Evolutionary conservation across 1,140 invertebrate species (phyloP).

Genomic region (Ips nitidus): DNA sequence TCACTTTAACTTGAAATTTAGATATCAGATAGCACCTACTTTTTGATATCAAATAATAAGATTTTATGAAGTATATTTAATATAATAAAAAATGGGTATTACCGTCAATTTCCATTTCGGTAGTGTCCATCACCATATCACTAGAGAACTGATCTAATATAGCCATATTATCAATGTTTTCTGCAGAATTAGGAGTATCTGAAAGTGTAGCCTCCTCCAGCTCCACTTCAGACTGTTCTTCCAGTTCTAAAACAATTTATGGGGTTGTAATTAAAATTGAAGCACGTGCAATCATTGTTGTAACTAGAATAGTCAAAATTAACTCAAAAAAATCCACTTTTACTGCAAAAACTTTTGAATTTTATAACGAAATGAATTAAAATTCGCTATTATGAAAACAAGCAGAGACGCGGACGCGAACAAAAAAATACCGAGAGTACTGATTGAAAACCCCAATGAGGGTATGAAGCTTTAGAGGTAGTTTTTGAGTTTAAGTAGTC

Average conservation of each 20-base stretch:
- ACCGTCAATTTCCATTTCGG: conserved; percentile 46
- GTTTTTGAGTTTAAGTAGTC: no score
- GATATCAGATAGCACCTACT: no score
- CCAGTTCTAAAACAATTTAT: no score
- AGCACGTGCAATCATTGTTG: no score
- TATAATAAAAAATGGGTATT: neutral
- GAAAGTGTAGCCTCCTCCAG: neutral
- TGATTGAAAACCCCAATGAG: neutral
- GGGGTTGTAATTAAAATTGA: no score
- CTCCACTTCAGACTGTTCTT: no score
- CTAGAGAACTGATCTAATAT: conserved; percentile 44
- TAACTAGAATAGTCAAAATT: no score
- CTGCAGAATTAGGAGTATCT: conserved; percentile 20
- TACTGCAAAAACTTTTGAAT: neutral
- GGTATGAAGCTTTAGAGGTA: no score
- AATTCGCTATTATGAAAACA: conserved; percentile 1
- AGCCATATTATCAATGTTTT: conserved; percentile 41
- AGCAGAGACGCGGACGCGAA: neutral
- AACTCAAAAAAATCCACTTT: no score
- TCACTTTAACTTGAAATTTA: no score
- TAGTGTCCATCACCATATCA: conserved; percentile 38
- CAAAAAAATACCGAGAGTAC: neutral
- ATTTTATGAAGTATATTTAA: no score
- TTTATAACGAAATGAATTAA: neutral
- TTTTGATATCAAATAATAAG: no score